Conservation (phyloP, 1,140 invertebrate genomes). For the Eumeta japonica region DNA sequence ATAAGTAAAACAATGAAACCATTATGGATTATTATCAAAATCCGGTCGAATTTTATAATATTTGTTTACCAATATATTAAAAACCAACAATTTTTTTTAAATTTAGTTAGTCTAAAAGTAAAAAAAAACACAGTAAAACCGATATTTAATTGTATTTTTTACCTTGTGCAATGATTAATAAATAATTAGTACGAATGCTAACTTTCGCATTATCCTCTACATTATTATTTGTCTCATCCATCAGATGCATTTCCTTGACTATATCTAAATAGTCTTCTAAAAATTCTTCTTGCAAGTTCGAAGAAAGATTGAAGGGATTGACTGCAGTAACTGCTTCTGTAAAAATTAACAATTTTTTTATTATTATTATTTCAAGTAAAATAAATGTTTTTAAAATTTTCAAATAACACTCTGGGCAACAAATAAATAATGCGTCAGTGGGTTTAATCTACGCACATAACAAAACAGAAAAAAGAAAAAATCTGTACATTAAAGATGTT, state of each 20-base stretch:
- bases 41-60: too few relatives aligned
- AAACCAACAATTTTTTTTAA: too few relatives aligned
- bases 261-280: slow-evolving; percentile 59
- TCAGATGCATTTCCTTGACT: slow-evolving; percentile 50
- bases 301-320: slow-evolving; percentile 75
- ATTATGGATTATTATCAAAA: too few relatives aligned
- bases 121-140: too few relatives aligned
- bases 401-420: not conserved
- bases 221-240: slow-evolving; percentile 40
- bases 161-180: too few relatives aligned
- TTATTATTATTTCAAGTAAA: slow-evolving; percentile 2
- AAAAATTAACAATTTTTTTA: slow-evolving; percentile 8
- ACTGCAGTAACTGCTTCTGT: slow-evolving; percentile 70
- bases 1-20: too few relatives aligned
- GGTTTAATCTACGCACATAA: not conserved
- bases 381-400: too few relatives aligned
- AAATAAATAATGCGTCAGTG: not conserved
- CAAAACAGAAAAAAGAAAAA: not conserved
- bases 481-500: too few relatives aligned
- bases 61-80: too few relatives aligned
- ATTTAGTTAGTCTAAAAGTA: too few relatives aligned
- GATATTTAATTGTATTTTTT: too few relatives aligned
- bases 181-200: too few relatives aligned
- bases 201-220: slow-evolving; percentile 32
- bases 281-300: slow-evolving; percentile 64